Evolutionary conservation across 2,797 vertebrate species (phyloP), one percentile per base, ranked within the genome.

Genomic region (Podarcis lilfordi): DNA sequence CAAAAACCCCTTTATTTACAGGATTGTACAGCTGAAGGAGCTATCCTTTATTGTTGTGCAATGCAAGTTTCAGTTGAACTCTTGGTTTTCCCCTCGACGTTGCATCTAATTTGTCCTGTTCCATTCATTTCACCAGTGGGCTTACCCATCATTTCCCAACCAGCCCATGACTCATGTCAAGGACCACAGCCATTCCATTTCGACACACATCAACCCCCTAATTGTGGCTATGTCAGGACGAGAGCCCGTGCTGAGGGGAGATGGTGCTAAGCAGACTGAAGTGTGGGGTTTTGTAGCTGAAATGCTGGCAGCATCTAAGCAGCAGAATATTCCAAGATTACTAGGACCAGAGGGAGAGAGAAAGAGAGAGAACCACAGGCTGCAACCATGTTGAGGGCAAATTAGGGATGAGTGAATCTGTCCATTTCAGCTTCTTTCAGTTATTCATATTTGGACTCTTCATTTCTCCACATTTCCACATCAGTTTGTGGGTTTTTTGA

Each of bases 161-260:
- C 3, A n/a, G 10, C 61, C 37, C 61, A 11, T 35, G 43, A 88
- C 77, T 76, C 29, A 61, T 25, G 11, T 69, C 0, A 84, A 71
- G 11, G 69, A 80, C 37, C 59, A 74, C n/a, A 89, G 25, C n/a
- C 66, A 23, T 76, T 84, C 45, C 78, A 50, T 74, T 74, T 89
- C 55, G 55, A 68, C 11, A 72, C 76, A 79, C 66, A 59, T 6
- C 64, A 55, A 50, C 75, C 7, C 8, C 11, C 50, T 84, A 88
- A 84, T 72, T 88, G 75, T 71, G 50, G 82, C 11, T n/a, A 79
- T 43, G 50, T n/a, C 27, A 32, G 7, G 29, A 32, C 1, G 21
- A 84, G 4, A 79, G 11, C 32, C 43, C 43, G 45, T 10, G 2
- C 81, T 40, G 68, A 78, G n/a, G 61, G 74, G 87, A 78, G 83